Conservation (phyloP, 2,888 invertebrate genomes). For the Lymantria dispar region DNA sequence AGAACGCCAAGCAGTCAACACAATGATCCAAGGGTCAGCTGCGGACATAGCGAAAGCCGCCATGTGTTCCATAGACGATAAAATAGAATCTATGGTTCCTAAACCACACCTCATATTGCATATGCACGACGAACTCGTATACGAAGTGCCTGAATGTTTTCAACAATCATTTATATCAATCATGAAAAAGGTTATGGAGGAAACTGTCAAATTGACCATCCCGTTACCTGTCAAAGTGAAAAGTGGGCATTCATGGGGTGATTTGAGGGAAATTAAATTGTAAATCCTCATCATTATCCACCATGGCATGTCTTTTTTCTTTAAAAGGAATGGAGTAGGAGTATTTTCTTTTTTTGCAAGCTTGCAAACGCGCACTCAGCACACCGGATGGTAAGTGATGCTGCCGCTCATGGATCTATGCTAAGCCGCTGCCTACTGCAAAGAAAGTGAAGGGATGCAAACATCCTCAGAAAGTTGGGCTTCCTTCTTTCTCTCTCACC, state of each 20-base stretch:
- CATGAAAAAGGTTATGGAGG: conserved; percentile 91
- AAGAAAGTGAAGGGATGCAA: too few relatives aligned
- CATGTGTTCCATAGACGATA: conserved; percentile 89
- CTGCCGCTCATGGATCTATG: too few relatives aligned
- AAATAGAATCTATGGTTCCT: conserved; percentile 45
- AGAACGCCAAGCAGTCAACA: conserved; percentile 98
- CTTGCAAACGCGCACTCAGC: too few relatives aligned
- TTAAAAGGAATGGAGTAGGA: too few relatives aligned
- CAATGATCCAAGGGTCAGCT: conserved; percentile 97
- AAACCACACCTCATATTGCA: conserved; percentile 90
- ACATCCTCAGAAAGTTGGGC: too few relatives aligned
- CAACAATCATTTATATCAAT: conserved; percentile 82
- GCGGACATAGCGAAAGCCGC: conserved; percentile 97
- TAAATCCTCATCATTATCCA: not conserved
- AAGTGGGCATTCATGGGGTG: conserved; percentile 92
- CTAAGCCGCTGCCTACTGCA: too few relatives aligned
- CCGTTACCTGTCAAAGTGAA: conserved; percentile 95
- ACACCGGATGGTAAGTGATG: too few relatives aligned
- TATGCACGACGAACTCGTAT: conserved; percentile 97
- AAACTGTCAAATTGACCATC: conserved; percentile 86
- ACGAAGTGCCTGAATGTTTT: conserved; percentile 88
- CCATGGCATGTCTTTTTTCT: too few relatives aligned
- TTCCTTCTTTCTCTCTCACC: too few relatives aligned
- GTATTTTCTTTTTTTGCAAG: too few relatives aligned
- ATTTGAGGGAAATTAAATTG: conserved; percentile 44